Base-by-base conservation (phyloP, 1,140 invertebrate species). In the Propsilocerus akamusi region DNA sequence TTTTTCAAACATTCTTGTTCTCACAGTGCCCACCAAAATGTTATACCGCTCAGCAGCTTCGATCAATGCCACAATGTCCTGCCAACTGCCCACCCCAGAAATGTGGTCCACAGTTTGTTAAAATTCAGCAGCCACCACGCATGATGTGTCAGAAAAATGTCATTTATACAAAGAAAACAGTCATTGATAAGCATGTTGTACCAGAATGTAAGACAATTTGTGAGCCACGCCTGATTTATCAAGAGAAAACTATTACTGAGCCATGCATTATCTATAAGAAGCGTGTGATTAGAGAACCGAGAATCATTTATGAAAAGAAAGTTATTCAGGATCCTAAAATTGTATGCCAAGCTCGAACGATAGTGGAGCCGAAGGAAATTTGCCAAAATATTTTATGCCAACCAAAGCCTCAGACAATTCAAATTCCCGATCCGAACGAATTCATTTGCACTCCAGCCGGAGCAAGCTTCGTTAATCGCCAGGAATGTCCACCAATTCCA, bases 381-480 rank as follows among this genome's bases (percentile, higher is more conserved):
- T 63, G 61, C 30, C 61, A 63, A 50, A 60, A 58, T 3, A 59
- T 63, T 26, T 23, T 63, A 23, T 63, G 61, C 47, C 61, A 63
- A 26, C 61, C 61, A 12, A 63, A 63, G 51, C 61, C 61, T 0
- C 61, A 63, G 51, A 58, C 60, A 4, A 57, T 63, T 22, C 60
- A 62, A 47, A 58, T 63, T 10, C 61, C 61, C 6, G 61, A 61
- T 1, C 61, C 61, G 5, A 52, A 57, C 23, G 61, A 63, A 52
- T 63, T 60, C 51, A 63, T 61, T 30, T 63, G 61, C 50, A 61
- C 61, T 48, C 60, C 61, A 5, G 62, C 59, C 14, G 61, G 61
- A 6, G 59, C 61, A 23, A 62, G 59, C 5, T 20, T 41, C 1
- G 10, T 22, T 4, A 25, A 26, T 25, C 8, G 11, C 24, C 46